Conservation (phyloP, 2,113 vertebrate genomes). For the Pachyramphus minor region DNA sequence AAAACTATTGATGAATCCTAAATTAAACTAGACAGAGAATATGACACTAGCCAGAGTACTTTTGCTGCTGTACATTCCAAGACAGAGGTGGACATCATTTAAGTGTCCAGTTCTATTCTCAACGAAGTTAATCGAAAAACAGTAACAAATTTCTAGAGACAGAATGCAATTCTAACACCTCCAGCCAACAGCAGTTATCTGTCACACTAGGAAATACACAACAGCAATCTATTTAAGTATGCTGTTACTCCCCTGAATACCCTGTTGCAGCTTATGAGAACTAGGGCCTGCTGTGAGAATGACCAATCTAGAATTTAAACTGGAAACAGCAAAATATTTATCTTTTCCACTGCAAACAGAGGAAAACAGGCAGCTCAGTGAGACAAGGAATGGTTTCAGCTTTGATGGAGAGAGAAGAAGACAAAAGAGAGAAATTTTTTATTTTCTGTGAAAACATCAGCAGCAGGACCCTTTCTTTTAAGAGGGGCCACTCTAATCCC, state of each 20-base stretch:
- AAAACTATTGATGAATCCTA: constrained; percentile 6
- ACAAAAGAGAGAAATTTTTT: neutral
- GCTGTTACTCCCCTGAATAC: neutral
- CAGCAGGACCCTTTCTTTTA: neutral
- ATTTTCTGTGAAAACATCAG: neutral
- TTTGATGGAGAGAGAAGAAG: neutral
- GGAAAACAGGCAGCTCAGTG: neutral
- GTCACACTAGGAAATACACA: neutral
- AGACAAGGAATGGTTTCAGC: neutral
- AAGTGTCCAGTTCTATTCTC: neutral
- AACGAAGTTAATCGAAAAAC: neutral
- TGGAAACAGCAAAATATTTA: neutral
- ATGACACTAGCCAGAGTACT: neutral
- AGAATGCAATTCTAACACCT: neutral
- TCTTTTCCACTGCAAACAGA: neutral
- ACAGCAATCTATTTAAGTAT: neutral
- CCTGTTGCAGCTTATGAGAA: neutral
- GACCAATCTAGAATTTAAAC: neutral
- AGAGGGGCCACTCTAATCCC: neutral
- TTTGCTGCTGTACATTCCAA: neutral
- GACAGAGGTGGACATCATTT: neutral
- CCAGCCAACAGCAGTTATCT: neutral
- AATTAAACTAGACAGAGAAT: neutral
- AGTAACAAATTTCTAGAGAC: neutral
- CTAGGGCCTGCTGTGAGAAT: neutral